Evolutionary conservation across 1,140 invertebrate genomes (phyloP), one percentile per base, ranked within the genome.

Genomic region (Drosophila aff.): DNA sequence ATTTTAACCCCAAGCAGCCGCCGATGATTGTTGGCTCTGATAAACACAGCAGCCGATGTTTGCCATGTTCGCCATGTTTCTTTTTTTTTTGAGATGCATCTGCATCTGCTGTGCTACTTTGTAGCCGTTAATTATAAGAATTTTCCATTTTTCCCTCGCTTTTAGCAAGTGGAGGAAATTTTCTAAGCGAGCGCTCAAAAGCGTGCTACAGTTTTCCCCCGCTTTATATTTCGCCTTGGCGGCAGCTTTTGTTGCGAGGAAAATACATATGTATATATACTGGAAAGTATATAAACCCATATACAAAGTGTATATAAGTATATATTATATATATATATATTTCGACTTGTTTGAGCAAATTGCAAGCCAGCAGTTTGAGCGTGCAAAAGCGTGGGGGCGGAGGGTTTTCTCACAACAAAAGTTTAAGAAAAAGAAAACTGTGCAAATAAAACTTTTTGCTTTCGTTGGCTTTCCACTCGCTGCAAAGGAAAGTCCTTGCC

Each of bases 361-460:
- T 89, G 84, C 84, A 89, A 89, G 85, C 84, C 68, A 84, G 85
- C 84, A 90, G 80, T 90, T 89, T 73, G 60, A 67, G 67, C 73
- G 75, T 59, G 16, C 33, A 46, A 43, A 21, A 41, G 33, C 16
- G 31, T 49, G 38, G 55, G 11, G 13, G 31, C 2, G 1, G 57
- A 10, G 26, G 55, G 31, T 31, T 8, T 43, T 47, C 36, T 50
- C 63, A 81, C 69, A 90, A 90, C 85, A 90, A 90, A 90, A 90
- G 81, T 90, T 90, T 85, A 79, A 90, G 85, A 85, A 90, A 90
- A 90, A 90, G 85, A 90, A 85, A 90, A 90, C 85, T 89, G 85
- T 90, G 85, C 81, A 90, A 90, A 90, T 90, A 90, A 90, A 90
- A 90, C 85, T 90, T 90, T 90, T 82, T 90, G 85, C 85, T 90